phyloP scores from a whole-genome alignment of 2,888 invertebrate genomes.

The Ischnura elegans region DNA sequence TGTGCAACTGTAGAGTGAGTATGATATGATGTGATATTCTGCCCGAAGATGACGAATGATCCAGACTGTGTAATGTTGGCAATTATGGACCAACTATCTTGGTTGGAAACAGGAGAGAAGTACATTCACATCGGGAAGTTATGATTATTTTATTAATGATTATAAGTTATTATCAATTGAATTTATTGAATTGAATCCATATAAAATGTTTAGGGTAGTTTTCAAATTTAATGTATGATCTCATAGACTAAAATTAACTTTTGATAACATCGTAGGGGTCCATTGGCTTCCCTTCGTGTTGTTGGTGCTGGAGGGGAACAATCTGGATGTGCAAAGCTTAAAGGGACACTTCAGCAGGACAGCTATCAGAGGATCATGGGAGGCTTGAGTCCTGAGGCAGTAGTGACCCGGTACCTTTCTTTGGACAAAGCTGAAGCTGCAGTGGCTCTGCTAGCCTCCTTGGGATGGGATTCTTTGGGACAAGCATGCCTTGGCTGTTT shows the following conservation, averaged over 20 bases:
- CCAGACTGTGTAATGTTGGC: no score
- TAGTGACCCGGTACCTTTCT: constrained; percentile 84
- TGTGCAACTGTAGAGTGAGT: no score
- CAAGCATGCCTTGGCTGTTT: constrained; percentile 87
- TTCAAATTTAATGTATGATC: no score
- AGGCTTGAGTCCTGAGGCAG: constrained; percentile 81
- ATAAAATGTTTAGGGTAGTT: no score
- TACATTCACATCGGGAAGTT: no score
- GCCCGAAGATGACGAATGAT: no score
- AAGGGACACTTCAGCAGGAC: constrained; percentile 38
- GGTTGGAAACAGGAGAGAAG: no score
- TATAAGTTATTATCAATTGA: no score
- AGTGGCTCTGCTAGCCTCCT: constrained; percentile 82
- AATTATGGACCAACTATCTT: no score
- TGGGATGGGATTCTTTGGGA: constrained; percentile 91
- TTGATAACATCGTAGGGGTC: constrained; percentile 77
- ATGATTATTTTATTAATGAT: no score
- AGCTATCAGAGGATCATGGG: constrained; percentile 71
- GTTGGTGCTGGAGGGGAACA: constrained; percentile 78
- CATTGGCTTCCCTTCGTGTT: constrained; percentile 80
- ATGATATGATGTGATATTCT: no score
- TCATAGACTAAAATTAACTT: background rate
- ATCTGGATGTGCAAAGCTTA: constrained; percentile 19
- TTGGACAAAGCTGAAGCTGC: constrained; percentile 84
- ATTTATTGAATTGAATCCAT: no score